These are phyloP conservation scores for Phymatocera aterrima DNA, from an alignment of 2,888 invertebrate genomes.

Conservation along the genomic window DNA sequence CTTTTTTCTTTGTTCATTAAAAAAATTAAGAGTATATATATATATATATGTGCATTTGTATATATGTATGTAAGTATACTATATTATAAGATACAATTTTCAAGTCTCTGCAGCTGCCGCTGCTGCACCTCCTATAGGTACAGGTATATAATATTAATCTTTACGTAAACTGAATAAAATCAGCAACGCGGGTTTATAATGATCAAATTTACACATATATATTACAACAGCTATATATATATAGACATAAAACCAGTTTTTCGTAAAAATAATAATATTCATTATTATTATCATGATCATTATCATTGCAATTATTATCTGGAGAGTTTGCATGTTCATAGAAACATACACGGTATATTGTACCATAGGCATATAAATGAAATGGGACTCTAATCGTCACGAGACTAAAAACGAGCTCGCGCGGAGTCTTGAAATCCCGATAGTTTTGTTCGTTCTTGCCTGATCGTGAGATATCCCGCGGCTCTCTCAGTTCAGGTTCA, in stretches of 20 bases:
- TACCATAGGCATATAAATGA: background rate
- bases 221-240: background rate
- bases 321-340: background rate
- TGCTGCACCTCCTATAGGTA: background rate
- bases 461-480: conserved; percentile 15
- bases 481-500: background rate
- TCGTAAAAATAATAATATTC: background rate
- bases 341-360: background rate
- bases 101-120: background rate
- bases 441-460: conserved; percentile 23
- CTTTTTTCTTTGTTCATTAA: too few relatives aligned
- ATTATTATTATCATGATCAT: background rate
- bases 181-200: background rate
- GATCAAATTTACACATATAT: background rate
- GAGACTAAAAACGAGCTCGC: background rate
- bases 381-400: background rate
- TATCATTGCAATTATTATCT: background rate
- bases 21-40: too few relatives aligned
- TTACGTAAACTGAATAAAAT: background rate
- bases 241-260: background rate
- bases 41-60: too few relatives aligned
- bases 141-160: background rate
- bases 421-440: background rate
- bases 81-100: background rate
- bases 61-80: too few relatives aligned